Conservation (phyloP, 2,113 vertebrate species). For the Nibea coibor region DNA sequence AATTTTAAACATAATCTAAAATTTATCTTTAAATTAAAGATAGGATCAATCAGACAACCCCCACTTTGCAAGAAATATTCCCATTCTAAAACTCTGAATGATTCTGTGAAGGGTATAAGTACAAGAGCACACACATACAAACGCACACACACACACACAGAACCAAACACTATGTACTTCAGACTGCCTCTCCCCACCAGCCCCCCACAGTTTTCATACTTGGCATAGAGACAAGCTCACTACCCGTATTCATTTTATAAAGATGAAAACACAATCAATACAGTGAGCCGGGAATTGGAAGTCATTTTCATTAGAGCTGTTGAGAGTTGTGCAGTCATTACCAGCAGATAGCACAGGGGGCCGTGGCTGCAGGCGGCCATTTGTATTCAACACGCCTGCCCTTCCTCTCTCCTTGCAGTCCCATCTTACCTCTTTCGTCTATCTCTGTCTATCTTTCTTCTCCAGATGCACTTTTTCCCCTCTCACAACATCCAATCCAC, state of each 20-base stretch:
- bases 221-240: slow-evolving; percentile 67
- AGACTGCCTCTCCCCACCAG: slow-evolving; percentile 3
- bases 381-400: slow-evolving; percentile 81
- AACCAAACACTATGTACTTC: slow-evolving; percentile 25
- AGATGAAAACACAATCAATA: slow-evolving; percentile 86
- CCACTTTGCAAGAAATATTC: slow-evolving; percentile 5
- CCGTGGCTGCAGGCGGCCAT: slow-evolving; percentile 72
- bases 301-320: slow-evolving; percentile 85
- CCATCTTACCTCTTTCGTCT: slow-evolving; percentile 59
- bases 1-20: too few species aligned
- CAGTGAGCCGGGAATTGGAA: slow-evolving; percentile 83
- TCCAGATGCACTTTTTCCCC: slow-evolving; percentile 29
- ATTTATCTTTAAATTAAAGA: neutral
- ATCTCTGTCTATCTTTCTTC: slow-evolving; percentile 54
- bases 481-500: slow-evolving; percentile 37
- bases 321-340: slow-evolving; percentile 82
- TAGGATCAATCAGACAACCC: neutral
- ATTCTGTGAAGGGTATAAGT: slow-evolving; percentile 38
- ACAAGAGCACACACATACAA: slow-evolving; percentile 23
- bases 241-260: slow-evolving; percentile 82
- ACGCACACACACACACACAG: neutral
- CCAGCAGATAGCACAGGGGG: slow-evolving; percentile 73
- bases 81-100: slow-evolving; percentile 21
- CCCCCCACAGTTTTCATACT: slow-evolving; percentile 54
- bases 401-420: slow-evolving; percentile 75